Conservation (phyloP, 2,113 vertebrate species). For the Mobula hypostoma region DNA sequence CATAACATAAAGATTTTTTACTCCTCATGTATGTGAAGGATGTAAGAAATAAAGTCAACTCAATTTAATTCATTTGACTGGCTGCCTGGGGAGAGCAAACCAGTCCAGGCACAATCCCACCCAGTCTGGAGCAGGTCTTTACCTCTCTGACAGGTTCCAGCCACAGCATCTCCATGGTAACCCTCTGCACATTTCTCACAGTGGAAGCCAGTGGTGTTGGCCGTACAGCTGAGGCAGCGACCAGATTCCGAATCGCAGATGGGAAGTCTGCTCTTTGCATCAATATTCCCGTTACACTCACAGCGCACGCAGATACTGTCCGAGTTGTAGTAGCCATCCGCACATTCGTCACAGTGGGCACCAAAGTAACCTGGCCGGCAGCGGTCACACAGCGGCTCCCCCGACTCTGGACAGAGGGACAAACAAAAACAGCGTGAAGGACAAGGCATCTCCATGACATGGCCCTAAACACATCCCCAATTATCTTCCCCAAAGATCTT, state of each 20-base stretch:
- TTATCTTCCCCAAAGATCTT: no score
- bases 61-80: no score
- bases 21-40: no score
- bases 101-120: no score
- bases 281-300: constrained; percentile 74
- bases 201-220: constrained; percentile 66
- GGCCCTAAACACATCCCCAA: no score
- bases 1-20: no score
- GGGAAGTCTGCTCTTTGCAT: constrained; percentile 52
- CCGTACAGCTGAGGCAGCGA: constrained; percentile 68
- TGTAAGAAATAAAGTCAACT: no score
- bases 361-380: constrained; percentile 67
- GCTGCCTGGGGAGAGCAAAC: no score
- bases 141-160: constrained; percentile 74
- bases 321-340: constrained; percentile 67
- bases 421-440: constrained; percentile 21
- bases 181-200: constrained; percentile 74
- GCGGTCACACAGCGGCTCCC: constrained; percentile 60
- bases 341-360: constrained; percentile 66
- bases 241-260: constrained; percentile 73
- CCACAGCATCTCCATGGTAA: constrained; percentile 56
- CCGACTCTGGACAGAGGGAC: constrained; percentile 53
- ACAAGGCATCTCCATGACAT: background rate
- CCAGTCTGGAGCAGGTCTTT: constrained; percentile 36
- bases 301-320: constrained; percentile 70